Percentiles rank a stretch among this genome's conserved stretches.
phyloP scores from a whole-genome alignment of 2,113 vertebrate genomes.

The Oreochromis tanganicae region DNA sequence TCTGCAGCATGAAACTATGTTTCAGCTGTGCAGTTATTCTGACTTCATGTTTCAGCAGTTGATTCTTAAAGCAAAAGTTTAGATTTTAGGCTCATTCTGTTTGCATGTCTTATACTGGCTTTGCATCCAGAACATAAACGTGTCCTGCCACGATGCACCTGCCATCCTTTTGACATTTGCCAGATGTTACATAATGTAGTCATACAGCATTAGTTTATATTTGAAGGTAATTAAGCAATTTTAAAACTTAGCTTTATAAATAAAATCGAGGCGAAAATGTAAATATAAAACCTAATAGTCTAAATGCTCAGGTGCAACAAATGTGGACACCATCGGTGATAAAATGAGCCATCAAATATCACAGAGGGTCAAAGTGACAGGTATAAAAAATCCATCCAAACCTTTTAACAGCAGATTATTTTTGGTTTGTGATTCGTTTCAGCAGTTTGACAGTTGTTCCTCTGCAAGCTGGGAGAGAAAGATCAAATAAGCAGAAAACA shows the following conservation, averaged over 20 bases:
- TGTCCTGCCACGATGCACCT: background rate
- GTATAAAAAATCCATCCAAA: background rate
- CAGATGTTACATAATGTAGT: background rate
- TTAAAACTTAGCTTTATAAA: background rate
- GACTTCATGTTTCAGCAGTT: background rate
- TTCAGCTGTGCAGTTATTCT: background rate
- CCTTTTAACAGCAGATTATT: background rate
- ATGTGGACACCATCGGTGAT: background rate
- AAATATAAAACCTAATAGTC: background rate
- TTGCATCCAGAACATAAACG: background rate
- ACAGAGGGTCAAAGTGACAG: background rate
- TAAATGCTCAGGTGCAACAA: background rate
- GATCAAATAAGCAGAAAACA: conserved; percentile 30
- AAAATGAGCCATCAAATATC: background rate
- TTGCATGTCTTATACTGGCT: background rate
- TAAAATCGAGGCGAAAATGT: background rate
- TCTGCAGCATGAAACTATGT: background rate
- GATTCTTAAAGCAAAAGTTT: background rate
- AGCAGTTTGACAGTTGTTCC: background rate
- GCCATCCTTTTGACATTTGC: background rate
- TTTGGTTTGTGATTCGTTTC: background rate
- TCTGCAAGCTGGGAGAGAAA: background rate
- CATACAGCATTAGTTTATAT: background rate
- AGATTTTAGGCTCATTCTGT: background rate
- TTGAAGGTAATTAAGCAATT: background rate